Percentiles rank a stretch among this genome's conserved stretches.
These are phyloP conservation scores for Blastobasis lacticolella DNA, from an alignment of 2,888 invertebrate genomes.

Conservation along the genomic window DNA sequence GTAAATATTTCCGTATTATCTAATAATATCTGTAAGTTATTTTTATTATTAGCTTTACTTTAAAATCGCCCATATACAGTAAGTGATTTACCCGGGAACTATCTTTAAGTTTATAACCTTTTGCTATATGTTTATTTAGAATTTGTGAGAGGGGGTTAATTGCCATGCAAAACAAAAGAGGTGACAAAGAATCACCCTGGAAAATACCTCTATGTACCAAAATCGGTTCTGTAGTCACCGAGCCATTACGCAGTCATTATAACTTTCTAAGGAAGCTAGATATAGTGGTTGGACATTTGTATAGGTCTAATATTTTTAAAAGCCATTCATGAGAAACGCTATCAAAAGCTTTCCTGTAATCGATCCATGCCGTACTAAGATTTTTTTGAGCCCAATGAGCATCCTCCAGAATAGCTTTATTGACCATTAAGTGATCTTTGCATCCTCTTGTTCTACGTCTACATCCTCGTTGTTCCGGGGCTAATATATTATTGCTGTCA, in stretches of 20 bases:
- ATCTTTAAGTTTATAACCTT: slow-evolving; percentile 13
- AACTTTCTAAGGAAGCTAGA: neutral
- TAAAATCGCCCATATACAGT: slow-evolving; percentile 16
- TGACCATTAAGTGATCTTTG: slow-evolving; percentile 12
- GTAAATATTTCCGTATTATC: slow-evolving; percentile 10
- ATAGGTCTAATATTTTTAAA: neutral
- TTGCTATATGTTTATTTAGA: slow-evolving; percentile 9
- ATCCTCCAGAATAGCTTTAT: slow-evolving; percentile 10
- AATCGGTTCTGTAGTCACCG: slow-evolving; percentile 7
- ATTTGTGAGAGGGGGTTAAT: slow-evolving; percentile 13
- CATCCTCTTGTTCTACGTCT: slow-evolving; percentile 6
- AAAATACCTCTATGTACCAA: slow-evolving; percentile 4
- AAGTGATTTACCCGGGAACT: slow-evolving; percentile 9
- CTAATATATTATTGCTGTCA: slow-evolving; percentile 3
- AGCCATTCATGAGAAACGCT: slow-evolving; percentile 1
- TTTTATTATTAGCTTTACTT: slow-evolving; percentile 12
- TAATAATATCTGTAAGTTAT: slow-evolving; percentile 3
- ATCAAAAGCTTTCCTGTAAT: slow-evolving; percentile 10
- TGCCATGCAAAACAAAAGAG: slow-evolving; percentile 11
- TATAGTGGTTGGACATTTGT: neutral
- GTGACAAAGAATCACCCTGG: no score
- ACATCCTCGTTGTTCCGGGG: slow-evolving; percentile 9
- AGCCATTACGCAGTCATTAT: neutral
- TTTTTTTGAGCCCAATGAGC: slow-evolving; percentile 9
- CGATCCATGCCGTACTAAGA: slow-evolving; percentile 9